Percentiles rank a stretch among this genome's conserved stretches.
These are phyloP conservation scores for Toxotes lorentzi DNA, from an alignment of 2,797 vertebrate genomes.

Conservation along the genomic window DNA sequence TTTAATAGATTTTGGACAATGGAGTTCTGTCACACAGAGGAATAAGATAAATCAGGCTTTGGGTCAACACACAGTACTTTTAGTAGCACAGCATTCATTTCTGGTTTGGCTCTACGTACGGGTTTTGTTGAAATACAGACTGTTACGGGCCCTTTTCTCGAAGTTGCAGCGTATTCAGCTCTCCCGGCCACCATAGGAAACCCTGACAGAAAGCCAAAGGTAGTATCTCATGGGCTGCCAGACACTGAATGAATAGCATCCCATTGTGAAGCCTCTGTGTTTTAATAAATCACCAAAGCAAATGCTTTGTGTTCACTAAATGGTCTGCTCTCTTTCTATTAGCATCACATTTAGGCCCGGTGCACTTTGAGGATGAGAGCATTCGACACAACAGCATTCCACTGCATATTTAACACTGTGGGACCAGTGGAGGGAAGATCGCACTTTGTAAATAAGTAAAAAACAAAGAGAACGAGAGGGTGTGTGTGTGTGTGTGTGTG, in stretches of 20 bases:
- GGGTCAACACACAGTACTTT: not conserved
- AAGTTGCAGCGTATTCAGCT: not conserved
- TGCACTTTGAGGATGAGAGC: slow-evolving; percentile 60
- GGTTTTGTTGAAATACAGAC: not conserved
- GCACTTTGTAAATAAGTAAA: slow-evolving; percentile 79
- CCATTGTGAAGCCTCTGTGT: slow-evolving; percentile 48
- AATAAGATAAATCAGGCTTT: not conserved
- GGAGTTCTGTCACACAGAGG: not conserved
- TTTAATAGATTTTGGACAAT: not conserved
- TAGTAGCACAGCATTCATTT: not conserved
- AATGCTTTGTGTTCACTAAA: slow-evolving; percentile 82
- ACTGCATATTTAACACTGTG: slow-evolving; percentile 75
- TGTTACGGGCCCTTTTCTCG: not conserved
- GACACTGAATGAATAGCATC: slow-evolving; percentile 48
- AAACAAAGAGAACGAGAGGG: slow-evolving; percentile 17
- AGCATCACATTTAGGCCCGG: slow-evolving; percentile 67
- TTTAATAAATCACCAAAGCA: slow-evolving; percentile 77
- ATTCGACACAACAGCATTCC: slow-evolving; percentile 60
- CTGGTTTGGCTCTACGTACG: not conserved
- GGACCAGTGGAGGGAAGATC: slow-evolving; percentile 43
- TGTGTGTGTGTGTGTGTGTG: slow-evolving; percentile 8
- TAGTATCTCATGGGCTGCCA: slow-evolving; percentile 21
- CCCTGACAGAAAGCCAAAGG: slow-evolving; percentile 9
- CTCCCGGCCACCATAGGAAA: not conserved
- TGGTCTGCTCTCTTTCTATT: slow-evolving; percentile 73